Evolutionary conservation across 2,797 vertebrate genomes (phyloP).

Genomic region (Hemibagrus guttatus): DNA sequence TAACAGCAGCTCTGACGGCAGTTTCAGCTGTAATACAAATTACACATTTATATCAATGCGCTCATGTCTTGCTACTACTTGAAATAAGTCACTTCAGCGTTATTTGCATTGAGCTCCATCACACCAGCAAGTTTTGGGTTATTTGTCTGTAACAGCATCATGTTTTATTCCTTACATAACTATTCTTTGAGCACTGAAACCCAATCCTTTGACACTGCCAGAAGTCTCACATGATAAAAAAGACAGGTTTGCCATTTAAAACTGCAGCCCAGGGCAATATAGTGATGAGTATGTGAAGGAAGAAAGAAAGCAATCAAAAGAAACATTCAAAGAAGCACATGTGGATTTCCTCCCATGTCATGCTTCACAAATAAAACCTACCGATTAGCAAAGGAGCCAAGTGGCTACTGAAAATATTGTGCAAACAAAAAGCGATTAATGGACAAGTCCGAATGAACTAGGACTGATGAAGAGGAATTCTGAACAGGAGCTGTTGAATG

Average conservation of each 20-base stretch:
- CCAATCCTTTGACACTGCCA: neutral
- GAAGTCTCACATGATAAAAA: neutral
- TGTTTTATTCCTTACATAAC: neutral
- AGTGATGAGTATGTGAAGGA: constrained; percentile 5
- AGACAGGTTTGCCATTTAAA: neutral
- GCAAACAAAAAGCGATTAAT: neutral
- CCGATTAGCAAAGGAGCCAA: neutral
- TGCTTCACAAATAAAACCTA: constrained; percentile 7
- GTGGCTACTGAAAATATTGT: neutral
- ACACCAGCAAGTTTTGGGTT: neutral
- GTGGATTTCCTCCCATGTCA: neutral
- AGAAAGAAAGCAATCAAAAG: constrained; percentile 23
- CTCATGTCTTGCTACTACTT: neutral
- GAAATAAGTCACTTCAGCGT: neutral
- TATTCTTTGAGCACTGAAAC: neutral
- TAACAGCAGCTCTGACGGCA: neutral
- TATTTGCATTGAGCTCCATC: neutral
- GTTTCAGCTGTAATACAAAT: neutral
- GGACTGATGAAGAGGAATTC: neutral
- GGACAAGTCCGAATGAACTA: neutral
- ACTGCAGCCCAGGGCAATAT: neutral
- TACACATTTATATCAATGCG: neutral
- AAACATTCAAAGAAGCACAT: constrained; percentile 23
- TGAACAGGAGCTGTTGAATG: no score
- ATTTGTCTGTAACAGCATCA: neutral